A percentile compares a stretch with the other conserved stretches of the same genome.
These are phyloP conservation scores for Urocynchramus pylzowi DNA, from an alignment of 2,113 vertebrate species.

Conservation along the genomic window DNA sequence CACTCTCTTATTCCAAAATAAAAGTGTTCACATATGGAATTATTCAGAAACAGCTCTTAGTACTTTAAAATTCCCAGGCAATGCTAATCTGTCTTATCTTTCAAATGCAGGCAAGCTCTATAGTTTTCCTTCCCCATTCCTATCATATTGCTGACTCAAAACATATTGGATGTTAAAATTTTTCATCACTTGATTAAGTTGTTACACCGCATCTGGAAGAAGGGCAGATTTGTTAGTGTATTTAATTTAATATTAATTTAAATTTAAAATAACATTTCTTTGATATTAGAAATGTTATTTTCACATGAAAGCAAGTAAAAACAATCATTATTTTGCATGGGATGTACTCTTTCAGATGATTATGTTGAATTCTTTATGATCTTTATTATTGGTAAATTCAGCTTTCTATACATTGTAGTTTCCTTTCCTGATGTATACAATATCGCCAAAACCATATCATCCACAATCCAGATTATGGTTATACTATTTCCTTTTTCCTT, in stretches of 20 bases:
- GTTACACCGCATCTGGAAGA: neutral
- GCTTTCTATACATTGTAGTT: neutral
- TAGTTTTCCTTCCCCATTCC: neutral
- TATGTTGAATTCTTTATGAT: neutral
- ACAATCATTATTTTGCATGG: neutral
- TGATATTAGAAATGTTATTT: neutral
- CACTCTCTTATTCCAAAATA: constrained; percentile 31
- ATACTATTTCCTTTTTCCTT: neutral
- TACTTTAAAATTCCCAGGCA: constrained; percentile 4
- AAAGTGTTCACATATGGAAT: constrained; percentile 25
- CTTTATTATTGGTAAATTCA: neutral
- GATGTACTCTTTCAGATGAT: neutral
- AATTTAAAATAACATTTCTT: too few species aligned
- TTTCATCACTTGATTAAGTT: neutral
- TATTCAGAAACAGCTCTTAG: constrained; percentile 23
- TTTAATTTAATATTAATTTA: too few species aligned
- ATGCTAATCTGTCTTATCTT: constrained; percentile 24
- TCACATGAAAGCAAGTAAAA: neutral
- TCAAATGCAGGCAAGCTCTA: neutral
- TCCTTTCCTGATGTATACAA: neutral
- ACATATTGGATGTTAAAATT: neutral
- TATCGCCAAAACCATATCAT: neutral
- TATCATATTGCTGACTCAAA: neutral
- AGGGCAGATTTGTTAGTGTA: neutral
- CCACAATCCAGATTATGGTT: neutral